Conservation (phyloP, 2,113 vertebrate species). For the Ochotona princeps region DNA sequence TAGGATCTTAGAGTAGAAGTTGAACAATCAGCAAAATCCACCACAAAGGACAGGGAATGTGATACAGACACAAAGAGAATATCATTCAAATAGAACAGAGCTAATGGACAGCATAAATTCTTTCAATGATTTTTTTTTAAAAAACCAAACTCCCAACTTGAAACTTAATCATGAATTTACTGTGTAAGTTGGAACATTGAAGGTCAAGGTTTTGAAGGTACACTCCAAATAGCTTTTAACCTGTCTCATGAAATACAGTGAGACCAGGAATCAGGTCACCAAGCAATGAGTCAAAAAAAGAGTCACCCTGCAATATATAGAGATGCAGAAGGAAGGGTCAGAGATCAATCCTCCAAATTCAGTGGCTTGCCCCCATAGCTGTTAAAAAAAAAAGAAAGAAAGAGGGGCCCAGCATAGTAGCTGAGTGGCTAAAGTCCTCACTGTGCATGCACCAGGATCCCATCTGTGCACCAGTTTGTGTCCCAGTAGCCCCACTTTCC, state of each 20-base stretch:
- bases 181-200: not conserved
- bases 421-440: too few relatives aligned
- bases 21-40: not conserved
- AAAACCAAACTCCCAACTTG: not conserved
- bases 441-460: too few relatives aligned
- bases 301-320: not conserved
- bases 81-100: not conserved
- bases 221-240: not conserved
- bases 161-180: constrained; percentile 29
- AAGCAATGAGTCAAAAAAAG: not conserved
- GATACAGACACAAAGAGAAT: not conserved
- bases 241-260: not conserved
- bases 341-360: not conserved
- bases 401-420: too few relatives aligned
- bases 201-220: constrained; percentile 4
- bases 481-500: too few relatives aligned
- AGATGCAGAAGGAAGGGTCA: not conserved
- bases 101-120: constrained; percentile 11
- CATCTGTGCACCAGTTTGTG: too few relatives aligned
- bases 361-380: not conserved
- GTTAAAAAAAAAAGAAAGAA: too few relatives aligned
- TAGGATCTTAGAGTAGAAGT: not conserved
- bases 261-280: not conserved
- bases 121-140: not conserved
- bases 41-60: not conserved